Conservation (phyloP, 2,113 vertebrate species). For the Struthio camelus region DNA sequence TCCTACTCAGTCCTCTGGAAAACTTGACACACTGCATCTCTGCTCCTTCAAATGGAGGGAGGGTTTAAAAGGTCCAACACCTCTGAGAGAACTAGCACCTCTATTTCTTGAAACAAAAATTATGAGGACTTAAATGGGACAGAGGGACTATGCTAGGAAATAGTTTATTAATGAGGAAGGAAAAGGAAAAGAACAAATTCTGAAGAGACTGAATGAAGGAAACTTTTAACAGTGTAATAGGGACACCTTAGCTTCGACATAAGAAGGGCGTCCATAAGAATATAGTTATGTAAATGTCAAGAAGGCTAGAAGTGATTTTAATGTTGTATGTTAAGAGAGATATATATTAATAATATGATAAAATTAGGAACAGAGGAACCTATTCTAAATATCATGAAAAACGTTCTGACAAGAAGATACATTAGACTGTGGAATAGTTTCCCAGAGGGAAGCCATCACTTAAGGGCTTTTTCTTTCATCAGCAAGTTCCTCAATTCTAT, state of each 20-base stretch:
- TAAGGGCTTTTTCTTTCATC: constrained; percentile 51
- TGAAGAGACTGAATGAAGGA: not conserved
- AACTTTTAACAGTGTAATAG: not conserved
- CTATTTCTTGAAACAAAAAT: not conserved
- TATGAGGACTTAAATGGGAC: not conserved
- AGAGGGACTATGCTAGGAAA: not conserved
- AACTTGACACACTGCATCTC: not conserved
- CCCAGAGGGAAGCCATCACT: constrained; percentile 47
- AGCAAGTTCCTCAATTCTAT: constrained; percentile 3
- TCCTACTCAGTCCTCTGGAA: not conserved
- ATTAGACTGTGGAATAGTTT: constrained; percentile 44
- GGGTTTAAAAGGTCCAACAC: not conserved
- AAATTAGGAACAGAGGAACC: constrained; percentile 9
- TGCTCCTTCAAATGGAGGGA: not conserved
- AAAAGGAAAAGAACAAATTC: not conserved
- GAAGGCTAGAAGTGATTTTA: constrained; percentile 55
- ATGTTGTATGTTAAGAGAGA: constrained; percentile 45
- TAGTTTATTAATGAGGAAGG: not conserved
- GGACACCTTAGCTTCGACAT: not conserved
- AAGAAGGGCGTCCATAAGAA: constrained; percentile 20
- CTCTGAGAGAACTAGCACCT: not conserved
- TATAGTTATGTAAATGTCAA: constrained; percentile 63
- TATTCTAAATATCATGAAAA: constrained; percentile 33
- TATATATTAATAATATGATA: constrained; percentile 57
- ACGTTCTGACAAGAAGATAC: constrained; percentile 43